Conservation (phyloP, 2,888 invertebrate genomes). For the Pogonocherus hispidulus region DNA sequence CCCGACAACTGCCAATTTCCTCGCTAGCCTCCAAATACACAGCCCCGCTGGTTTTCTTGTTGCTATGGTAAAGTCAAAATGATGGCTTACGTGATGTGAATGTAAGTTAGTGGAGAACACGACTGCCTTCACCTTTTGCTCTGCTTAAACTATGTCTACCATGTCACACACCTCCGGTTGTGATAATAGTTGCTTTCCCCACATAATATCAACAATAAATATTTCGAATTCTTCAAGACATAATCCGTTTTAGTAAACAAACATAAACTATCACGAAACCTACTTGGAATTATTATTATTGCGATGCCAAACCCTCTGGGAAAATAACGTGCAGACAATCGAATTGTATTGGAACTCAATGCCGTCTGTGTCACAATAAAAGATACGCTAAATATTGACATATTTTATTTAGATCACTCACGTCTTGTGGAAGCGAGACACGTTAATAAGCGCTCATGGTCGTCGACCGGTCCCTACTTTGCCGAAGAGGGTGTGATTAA, state of each 20-base stretch:
- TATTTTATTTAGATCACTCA: not conserved
- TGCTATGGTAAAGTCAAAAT: conserved; percentile 36
- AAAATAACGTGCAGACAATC: not conserved
- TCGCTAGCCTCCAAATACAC: conserved; percentile 18
- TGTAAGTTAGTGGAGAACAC: conserved; percentile 38
- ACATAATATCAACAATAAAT: conserved; percentile 22
- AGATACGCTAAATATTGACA: not conserved
- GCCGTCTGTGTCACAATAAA: not conserved
- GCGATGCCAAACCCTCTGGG: not conserved
- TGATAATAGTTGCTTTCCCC: conserved; percentile 27
- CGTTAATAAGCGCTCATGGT: not conserved
- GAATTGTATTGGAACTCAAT: not conserved
- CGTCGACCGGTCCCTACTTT: not conserved
- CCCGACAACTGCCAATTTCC: not conserved
- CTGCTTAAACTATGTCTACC: conserved; percentile 31
- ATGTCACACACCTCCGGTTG: conserved; percentile 21
- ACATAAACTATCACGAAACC: conserved; percentile 24
- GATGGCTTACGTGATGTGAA: conserved; percentile 36
- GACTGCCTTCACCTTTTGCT: conserved; percentile 40
- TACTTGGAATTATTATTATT: not conserved
- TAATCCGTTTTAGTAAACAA: conserved; percentile 23
- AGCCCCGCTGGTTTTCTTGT: conserved; percentile 32
- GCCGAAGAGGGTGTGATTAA: not conserved
- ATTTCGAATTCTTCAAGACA: conserved; percentile 27
- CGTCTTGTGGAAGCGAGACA: not conserved